A percentile compares a stretch with the other conserved stretches of the same genome.
Conservation (phyloP, 1,140 invertebrate genomes). For the Battus philenor region DNA sequence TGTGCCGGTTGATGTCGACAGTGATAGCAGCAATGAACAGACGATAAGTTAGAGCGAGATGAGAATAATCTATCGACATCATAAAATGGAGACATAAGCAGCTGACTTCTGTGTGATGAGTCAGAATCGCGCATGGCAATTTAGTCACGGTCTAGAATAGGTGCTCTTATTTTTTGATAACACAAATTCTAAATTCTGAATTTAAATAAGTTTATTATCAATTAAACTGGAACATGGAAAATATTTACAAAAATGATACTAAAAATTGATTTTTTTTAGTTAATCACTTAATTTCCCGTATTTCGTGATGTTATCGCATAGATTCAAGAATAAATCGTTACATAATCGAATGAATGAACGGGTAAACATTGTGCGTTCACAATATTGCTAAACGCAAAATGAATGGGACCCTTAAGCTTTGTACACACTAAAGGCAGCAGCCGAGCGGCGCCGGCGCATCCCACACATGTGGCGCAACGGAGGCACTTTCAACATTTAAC, state of each 20-base stretch:
- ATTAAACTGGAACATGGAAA: no score
- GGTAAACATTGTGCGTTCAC: conserved; percentile 62
- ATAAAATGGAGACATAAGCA: conserved; percentile 33
- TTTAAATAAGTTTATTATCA: conserved; percentile 2
- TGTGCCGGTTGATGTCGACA: conserved; percentile 34
- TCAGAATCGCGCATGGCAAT: conserved; percentile 46
- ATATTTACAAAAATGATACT: no score
- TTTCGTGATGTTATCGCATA: no score
- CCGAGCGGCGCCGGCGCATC: conserved; percentile 60
- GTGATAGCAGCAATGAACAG: conserved; percentile 38
- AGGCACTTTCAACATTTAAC: conserved; percentile 58
- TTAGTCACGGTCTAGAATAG: conserved; percentile 41
- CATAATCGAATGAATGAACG: conserved; percentile 61
- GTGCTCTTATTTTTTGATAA: conserved; percentile 11
- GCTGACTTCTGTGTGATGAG: conserved; percentile 49
- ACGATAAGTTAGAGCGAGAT: conserved; percentile 39
- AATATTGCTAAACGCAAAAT: conserved; percentile 71
- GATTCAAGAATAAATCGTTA: no score
- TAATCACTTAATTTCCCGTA: no score
- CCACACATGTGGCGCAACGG: conserved; percentile 69
- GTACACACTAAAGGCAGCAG: conserved; percentile 42
- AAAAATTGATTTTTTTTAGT: no score
- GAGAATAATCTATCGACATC: conserved; percentile 35
- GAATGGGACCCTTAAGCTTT: conserved; percentile 65
- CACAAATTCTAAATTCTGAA: conserved; percentile 1